Evolutionary conservation across 2,113 vertebrate genomes (phyloP).

Genomic region (Hassar affinis): DNA sequence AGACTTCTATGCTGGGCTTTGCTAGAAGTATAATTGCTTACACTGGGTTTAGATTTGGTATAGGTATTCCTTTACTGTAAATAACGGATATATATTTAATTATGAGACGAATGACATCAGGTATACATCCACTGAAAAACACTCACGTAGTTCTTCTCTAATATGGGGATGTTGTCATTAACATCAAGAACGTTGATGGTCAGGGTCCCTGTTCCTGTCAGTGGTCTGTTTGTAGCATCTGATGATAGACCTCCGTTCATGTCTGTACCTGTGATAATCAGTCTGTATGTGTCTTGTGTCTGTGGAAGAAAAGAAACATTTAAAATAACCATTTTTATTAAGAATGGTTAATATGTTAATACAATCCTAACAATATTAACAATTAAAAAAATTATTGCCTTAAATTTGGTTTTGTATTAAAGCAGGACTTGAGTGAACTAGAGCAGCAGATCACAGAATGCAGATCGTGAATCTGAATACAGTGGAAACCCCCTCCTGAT

Average conservation of each 20-base stretch:
- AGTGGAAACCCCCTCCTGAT: no score
- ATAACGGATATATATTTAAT: not conserved
- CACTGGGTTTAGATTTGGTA: not conserved
- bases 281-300: constrained; percentile 75
- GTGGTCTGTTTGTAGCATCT: constrained; percentile 37
- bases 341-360: no score
- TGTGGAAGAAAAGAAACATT: constrained; percentile 53
- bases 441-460: no score
- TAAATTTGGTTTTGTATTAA: no score
- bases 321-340: no score
- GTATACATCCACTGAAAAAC: not conserved
- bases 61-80: not conserved
- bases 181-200: constrained; percentile 81
- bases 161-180: constrained; percentile 88
- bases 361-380: no score
- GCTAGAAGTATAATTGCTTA: not conserved
- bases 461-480: no score
- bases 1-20: not conserved
- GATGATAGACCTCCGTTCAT: constrained; percentile 64
- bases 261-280: constrained; percentile 79
- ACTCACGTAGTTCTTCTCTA: constrained; percentile 81
- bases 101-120: not conserved
- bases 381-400: no score
- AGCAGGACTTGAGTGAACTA: no score
- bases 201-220: constrained; percentile 72